Evolutionary conservation across 2,113 vertebrate genomes (phyloP), one percentile per base, ranked within the genome.

Genomic region (Percina caprodes): DNA sequence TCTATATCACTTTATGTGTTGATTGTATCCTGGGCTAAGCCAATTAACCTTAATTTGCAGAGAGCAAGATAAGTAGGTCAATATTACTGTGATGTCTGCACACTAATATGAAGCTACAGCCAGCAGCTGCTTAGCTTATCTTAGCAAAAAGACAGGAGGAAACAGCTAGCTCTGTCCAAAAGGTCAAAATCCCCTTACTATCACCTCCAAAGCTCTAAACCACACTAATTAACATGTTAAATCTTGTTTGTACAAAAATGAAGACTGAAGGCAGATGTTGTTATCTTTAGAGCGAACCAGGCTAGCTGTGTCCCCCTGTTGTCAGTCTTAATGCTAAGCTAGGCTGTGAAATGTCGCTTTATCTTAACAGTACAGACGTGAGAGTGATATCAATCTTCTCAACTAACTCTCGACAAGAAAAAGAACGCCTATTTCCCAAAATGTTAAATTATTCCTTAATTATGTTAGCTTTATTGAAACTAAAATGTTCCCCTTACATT

Each of bases 1-100:
- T 63, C 21, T 15, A 21, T 69, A n/a, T 69, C 6, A 48, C 62
- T 69, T 46, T 11, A 75, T 70, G 26, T 69, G 66, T 63, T 63
- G 21, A n/a, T 21, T 82, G 26, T 10, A 39, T 62, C 48, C 65
- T 23, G 24, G 11, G 14, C 35, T 62, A 48, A 33, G 55, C 16
- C 8, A 55, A 39, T 61, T 55, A 23, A 59, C 42, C 42, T 73
- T 73, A 4, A 67, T 67, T 18, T 16, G 3, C n/a, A 12, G 18
- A 15, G 15, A 52, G 24, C 13, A 12, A 6, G 18, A 66, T 46
- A 33, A 58, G 23, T 33, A 18, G 52, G 46, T 48, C 39, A 58
- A 56, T 67, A 56, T 67, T 18, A 56, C 23, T 65, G 61, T 75
- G 16, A 30, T 46, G 74, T 66, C 12, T 66, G 19, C 10, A 5